Conservation (phyloP, 2,797 vertebrate species). For the Rhinatrema bivittatum region DNA sequence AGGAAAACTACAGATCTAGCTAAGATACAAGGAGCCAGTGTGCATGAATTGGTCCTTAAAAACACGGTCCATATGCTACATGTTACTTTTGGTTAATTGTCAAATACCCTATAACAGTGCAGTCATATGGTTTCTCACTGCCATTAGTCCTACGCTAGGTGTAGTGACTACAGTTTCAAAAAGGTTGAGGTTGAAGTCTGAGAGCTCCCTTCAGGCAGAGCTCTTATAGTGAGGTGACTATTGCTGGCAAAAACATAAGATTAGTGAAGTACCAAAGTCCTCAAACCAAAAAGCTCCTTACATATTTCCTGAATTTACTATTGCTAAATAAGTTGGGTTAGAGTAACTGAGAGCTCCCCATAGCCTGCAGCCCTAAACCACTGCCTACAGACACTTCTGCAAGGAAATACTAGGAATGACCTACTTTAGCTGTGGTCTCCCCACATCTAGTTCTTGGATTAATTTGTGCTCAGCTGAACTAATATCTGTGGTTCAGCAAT, state of each 20-base stretch:
- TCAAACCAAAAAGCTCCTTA: slow-evolving; percentile 1
- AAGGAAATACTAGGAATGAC: no score
- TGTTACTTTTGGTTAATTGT: slow-evolving; percentile 19
- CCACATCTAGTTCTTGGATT: neutral
- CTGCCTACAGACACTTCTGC: neutral
- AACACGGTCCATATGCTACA: slow-evolving; percentile 1
- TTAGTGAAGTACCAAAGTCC: slow-evolving; percentile 5
- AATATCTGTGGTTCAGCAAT: slow-evolving; percentile 29
- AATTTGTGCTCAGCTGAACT: slow-evolving; percentile 1
- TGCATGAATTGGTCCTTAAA: slow-evolving; percentile 29
- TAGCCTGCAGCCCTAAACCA: slow-evolving; percentile 15
- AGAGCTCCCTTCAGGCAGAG: slow-evolving; percentile 1
- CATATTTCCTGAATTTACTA: slow-evolving; percentile 3
- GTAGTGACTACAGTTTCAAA: slow-evolving; percentile 23
- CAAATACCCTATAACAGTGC: slow-evolving; percentile 15
- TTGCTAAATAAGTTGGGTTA: slow-evolving; percentile 10
- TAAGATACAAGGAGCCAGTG: slow-evolving; percentile 28
- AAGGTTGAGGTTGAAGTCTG: slow-evolving; percentile 26
- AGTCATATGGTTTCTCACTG: neutral
- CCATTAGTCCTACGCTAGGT: slow-evolving; percentile 13
- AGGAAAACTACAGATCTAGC: slow-evolving; percentile 9
- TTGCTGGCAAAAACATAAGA: slow-evolving; percentile 13
- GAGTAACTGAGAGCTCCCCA: slow-evolving; percentile 9
- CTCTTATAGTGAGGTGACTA: slow-evolving; percentile 14
- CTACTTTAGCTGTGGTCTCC: neutral